Evolutionary conservation across 2,888 invertebrate species (phyloP), one percentile per base, ranked within the genome.

Genomic region (Odontomyia ornata): DNA sequence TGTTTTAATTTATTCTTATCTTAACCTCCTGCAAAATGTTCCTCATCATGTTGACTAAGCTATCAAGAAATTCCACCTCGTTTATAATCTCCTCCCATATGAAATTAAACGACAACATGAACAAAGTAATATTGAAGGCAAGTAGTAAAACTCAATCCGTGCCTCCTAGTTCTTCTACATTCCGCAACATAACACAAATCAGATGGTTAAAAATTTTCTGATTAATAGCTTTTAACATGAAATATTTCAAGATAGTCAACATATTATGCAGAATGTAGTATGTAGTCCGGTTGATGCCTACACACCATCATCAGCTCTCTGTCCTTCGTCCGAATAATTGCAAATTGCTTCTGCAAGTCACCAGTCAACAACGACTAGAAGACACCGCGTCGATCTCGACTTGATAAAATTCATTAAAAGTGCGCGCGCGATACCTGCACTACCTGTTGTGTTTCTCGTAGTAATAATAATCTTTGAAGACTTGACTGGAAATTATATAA

Each of bases 191-290:
- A 9, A 52, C 15, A 15, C 52, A 52, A 4, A 52, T 52, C 15
- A 3, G 52, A 52, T 52, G 52, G 4, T 52, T n/a, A 52, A 52
- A 65, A 64, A 28, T 65, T 36, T 65, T 36, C 65, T 65, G 65
- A 65, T 65, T 65, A 65, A 65, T 65, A 36, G 65, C 65, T 65
- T 65, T 36, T 65, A 65, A 65, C 65, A 65, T 65, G 65, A 36
- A 65, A 65, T 27, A 65, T 36, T 30, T 27, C 36, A 65, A 36
- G 36, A 36, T 65, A 43, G 65, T 27, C 52, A 52, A 18, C 52
- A 52, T 52, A 52, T 52, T 36, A 36, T 5, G 9, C 9, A 36
- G 27, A 30, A 65, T 65, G 65, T 30, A 18, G 15, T 36, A 3
- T 18, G 57, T n/a, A 52, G 3, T 4, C 36, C 2, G 13, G n/a